Evolutionary conservation across 1,140 invertebrate species (phyloP).

Genomic region (Physella acuta): DNA sequence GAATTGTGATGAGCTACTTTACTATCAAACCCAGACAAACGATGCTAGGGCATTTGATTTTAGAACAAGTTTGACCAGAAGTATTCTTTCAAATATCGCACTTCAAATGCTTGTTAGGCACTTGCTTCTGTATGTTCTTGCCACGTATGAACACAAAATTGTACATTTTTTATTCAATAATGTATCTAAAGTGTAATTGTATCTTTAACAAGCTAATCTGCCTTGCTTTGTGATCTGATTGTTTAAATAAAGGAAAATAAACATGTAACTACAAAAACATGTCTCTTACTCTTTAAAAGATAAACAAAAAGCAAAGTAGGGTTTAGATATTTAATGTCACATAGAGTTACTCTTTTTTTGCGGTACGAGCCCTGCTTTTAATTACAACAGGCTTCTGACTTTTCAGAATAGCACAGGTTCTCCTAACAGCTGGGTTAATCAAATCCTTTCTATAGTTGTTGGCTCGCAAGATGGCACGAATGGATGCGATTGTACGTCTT

Average conservation of each 20-base stretch:
- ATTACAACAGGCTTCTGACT: slow-evolving; percentile 81
- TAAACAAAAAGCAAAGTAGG: not conserved
- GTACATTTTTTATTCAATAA: no score
- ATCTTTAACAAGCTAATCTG: not conserved
- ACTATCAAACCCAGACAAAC: no score
- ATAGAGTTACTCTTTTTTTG: slow-evolving; percentile 62
- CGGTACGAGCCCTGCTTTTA: slow-evolving; percentile 70
- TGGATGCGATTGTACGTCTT: slow-evolving; percentile 78
- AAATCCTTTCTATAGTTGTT: slow-evolving; percentile 87
- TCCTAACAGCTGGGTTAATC: slow-evolving; percentile 82
- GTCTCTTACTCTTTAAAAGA: not conserved
- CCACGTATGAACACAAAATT: no score
- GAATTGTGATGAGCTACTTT: no score
- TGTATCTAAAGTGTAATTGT: not conserved
- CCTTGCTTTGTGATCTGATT: not conserved
- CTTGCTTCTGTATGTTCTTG: no score
- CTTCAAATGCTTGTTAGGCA: no score
- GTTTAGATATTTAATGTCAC: not conserved
- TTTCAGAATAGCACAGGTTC: slow-evolving; percentile 84
- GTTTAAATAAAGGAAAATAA: not conserved
- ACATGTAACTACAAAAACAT: not conserved
- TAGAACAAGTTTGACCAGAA: no score
- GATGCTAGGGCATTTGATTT: no score
- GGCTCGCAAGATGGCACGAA: slow-evolving; percentile 76
- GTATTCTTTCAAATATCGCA: no score